Conservation (phyloP, 2,888 invertebrate species). For the Nycteola revayana region DNA sequence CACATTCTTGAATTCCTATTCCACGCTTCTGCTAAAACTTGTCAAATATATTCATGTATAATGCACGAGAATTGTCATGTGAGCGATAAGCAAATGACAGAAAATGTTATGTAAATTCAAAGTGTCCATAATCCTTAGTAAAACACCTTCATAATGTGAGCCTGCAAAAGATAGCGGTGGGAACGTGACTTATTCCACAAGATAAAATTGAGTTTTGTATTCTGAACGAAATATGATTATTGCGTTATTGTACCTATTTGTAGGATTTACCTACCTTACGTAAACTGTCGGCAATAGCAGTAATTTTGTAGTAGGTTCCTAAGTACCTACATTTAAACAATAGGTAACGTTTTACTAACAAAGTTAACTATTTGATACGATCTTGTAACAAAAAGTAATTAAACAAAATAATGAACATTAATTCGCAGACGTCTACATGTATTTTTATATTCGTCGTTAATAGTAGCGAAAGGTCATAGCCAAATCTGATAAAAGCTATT, state of each 20-base stretch:
- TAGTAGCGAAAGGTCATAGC: slow-evolving; percentile 46
- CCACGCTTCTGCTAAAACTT: slow-evolving; percentile 67
- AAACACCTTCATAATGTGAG: slow-evolving; percentile 66
- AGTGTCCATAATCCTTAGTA: slow-evolving; percentile 68
- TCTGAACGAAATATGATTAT: slow-evolving; percentile 40
- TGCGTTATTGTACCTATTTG: too few relatives aligned
- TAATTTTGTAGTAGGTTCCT: too few relatives aligned
- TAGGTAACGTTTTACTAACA: too few relatives aligned
- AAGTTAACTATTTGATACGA: too few relatives aligned
- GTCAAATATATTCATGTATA: slow-evolving; percentile 76
- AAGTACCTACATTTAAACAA: too few relatives aligned
- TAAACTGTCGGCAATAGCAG: too few relatives aligned
- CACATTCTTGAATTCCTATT: slow-evolving; percentile 59
- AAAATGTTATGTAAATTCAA: slow-evolving; percentile 79
- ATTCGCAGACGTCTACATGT: slow-evolving; percentile 18
- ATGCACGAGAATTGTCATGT: slow-evolving; percentile 75
- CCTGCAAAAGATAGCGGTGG: slow-evolving; percentile 57
- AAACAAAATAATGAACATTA: too few relatives aligned
- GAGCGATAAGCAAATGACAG: slow-evolving; percentile 79
- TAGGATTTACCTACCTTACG: too few relatives aligned
- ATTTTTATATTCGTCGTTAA: slow-evolving; percentile 40
- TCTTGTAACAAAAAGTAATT: too few relatives aligned
- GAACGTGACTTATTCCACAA: slow-evolving; percentile 62
- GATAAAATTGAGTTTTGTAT: slow-evolving; percentile 59
- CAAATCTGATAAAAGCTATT: slow-evolving; percentile 62